phyloP scores from a whole-genome alignment of 2,113 vertebrate species.

The Eleginops maclovinus region DNA sequence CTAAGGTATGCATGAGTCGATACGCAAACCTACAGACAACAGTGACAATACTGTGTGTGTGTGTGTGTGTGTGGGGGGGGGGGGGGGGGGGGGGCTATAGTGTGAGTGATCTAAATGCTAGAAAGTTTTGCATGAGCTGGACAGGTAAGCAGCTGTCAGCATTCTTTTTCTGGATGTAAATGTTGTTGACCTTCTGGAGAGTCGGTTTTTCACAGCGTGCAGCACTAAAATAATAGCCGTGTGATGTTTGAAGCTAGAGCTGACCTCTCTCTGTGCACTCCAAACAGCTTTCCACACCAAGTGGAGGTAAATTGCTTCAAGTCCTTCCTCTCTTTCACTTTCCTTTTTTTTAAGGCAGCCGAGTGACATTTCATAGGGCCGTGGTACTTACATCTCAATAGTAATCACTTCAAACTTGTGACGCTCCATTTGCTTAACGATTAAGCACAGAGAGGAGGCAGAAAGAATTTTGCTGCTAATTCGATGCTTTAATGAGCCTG shows the following conservation, averaged over 20 bases:
- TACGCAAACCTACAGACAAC: not conserved
- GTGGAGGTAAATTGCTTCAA: constrained; percentile 64
- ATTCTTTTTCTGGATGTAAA: constrained; percentile 59
- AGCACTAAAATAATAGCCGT: constrained; percentile 47
- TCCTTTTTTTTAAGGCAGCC: constrained; percentile 46
- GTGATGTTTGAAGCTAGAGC: constrained; percentile 46
- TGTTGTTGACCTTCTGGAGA: constrained; percentile 56
- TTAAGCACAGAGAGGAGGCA: constrained; percentile 74
- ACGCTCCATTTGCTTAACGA: constrained; percentile 82
- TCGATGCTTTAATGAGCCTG: constrained; percentile 81
- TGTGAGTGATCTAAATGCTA: constrained; percentile 25
- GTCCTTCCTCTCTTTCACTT: constrained; percentile 11
- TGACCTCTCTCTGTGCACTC: constrained; percentile 49
- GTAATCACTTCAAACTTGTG: constrained; percentile 79
- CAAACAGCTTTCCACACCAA: constrained; percentile 56
- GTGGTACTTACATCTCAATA: constrained; percentile 74
- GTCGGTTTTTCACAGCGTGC: constrained; percentile 34
- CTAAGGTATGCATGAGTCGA: not conserved
- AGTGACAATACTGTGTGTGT: not conserved
- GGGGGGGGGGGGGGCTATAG: not conserved
- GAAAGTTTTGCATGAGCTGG: constrained; percentile 32
- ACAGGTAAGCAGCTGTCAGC: constrained; percentile 48
- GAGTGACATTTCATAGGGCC: constrained; percentile 74
- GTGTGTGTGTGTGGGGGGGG: not conserved
- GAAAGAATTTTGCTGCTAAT: constrained; percentile 77